These are phyloP conservation scores for Aplocera efformata DNA, from an alignment of 2,888 invertebrate genomes.

Conservation along the genomic window DNA sequence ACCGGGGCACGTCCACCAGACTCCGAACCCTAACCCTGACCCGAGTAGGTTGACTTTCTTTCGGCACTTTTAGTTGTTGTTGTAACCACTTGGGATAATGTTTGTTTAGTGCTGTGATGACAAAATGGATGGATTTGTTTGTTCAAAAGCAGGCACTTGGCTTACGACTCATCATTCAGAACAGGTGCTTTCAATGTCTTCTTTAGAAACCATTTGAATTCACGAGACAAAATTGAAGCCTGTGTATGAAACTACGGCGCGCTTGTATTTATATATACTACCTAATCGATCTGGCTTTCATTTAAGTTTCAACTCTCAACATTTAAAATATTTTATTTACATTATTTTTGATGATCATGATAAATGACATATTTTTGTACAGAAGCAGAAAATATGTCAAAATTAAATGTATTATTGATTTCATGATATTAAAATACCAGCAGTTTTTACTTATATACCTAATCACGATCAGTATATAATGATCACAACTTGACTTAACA, in stretches of 20 bases:
- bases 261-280: no score
- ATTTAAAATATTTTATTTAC: no score
- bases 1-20: not conserved
- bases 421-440: no score
- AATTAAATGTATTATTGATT: no score
- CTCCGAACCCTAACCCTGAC: not conserved
- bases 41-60: not conserved
- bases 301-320: no score
- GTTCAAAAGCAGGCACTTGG: slow-evolving; percentile 9
- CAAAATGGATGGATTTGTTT: slow-evolving; percentile 21
- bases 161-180: slow-evolving; percentile 11
- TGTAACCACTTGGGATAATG: slow-evolving; percentile 17
- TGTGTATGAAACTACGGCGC: not conserved
- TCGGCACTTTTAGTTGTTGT: slow-evolving; percentile 4
- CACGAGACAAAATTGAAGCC: not conserved
- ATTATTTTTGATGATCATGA: no score
- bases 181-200: slow-evolving; percentile 13
- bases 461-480: no score
- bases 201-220: not conserved
- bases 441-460: no score
- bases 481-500: no score
- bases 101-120: slow-evolving; percentile 20
- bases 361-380: no score
- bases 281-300: no score
- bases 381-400: no score